phyloP scores from a whole-genome alignment of 2,113 vertebrate species.

The Cyprinus carpio region DNA sequence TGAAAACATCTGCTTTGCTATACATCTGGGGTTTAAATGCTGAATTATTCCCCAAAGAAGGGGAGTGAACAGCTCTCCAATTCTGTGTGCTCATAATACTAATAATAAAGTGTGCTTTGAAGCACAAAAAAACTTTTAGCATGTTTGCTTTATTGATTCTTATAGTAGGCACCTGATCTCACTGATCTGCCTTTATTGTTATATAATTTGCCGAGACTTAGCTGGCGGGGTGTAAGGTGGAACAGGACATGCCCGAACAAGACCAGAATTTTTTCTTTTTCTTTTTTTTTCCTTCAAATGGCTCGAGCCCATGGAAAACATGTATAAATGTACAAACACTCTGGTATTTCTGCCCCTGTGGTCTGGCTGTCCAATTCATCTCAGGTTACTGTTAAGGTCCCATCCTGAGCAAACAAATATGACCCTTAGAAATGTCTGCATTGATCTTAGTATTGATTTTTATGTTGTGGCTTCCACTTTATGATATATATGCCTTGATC shows the following conservation, averaged over 20 bases:
- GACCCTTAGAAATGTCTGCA: conserved; percentile 50
- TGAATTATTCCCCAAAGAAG: conserved; percentile 54
- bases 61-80: conserved; percentile 59
- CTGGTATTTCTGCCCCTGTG: conserved; percentile 32
- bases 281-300: conserved; percentile 38
- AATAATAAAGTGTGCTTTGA: conserved; percentile 61
- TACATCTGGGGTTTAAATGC: conserved; percentile 59
- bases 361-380: conserved; percentile 41
- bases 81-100: conserved; percentile 57
- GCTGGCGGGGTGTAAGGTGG: conserved; percentile 71
- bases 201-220: conserved; percentile 57
- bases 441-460: conserved; percentile 60
- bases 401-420: conserved; percentile 54
- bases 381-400: conserved; percentile 47
- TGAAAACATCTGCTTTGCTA: conserved; percentile 70
- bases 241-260: conserved; percentile 67
- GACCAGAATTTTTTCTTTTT: conserved; percentile 60
- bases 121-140: conserved; percentile 24
- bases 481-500: conserved; percentile 60
- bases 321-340: conserved; percentile 36
- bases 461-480: conserved; percentile 49
- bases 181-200: conserved; percentile 57
- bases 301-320: conserved; percentile 57
- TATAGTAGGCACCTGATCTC: conserved; percentile 55
- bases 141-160: conserved; percentile 50